phyloP scores from a whole-genome alignment of 2,888 invertebrate species.

The Pyrrhosoma nymphula region DNA sequence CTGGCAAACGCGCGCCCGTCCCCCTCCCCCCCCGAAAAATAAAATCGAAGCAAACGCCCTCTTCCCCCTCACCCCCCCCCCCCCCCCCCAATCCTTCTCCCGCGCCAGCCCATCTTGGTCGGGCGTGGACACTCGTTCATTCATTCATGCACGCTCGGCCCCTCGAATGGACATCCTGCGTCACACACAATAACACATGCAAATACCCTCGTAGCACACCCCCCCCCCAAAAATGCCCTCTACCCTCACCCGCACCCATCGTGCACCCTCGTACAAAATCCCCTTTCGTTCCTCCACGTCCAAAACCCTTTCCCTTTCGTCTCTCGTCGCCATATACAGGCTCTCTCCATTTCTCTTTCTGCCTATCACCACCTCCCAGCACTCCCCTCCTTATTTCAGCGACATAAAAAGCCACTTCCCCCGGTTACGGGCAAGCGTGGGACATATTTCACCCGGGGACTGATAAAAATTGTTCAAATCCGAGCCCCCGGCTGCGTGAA shows the following conservation, averaged over 20 bases:
- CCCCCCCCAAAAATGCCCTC: too few species aligned
- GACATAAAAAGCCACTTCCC: slow-evolving; percentile 26
- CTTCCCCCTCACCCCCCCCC: background rate
- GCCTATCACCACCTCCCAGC: background rate
- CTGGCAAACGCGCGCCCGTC: background rate
- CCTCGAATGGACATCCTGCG: too few species aligned
- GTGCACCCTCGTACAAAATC: too few species aligned
- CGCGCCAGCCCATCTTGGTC: background rate
- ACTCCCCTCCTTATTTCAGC: background rate
- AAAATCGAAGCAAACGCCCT: background rate
- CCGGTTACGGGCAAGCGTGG: background rate
- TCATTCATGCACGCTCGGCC: too few species aligned
- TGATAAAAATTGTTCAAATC: background rate
- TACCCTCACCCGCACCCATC: too few species aligned
- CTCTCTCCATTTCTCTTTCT: background rate
- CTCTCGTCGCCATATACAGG: background rate
- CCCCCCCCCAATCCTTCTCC: background rate
- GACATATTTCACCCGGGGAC: background rate
- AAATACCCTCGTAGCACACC: too few species aligned
- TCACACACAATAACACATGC: too few species aligned
- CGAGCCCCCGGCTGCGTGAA: background rate
- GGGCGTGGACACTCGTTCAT: background rate
- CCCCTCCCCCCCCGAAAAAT: background rate
- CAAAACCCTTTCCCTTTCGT: background rate
- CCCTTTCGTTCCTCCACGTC: too few species aligned